A percentile compares a stretch with the other conserved stretches of the same genome.
phyloP scores from a whole-genome alignment of 2,113 vertebrate genomes.

The Platysteira castanea region DNA sequence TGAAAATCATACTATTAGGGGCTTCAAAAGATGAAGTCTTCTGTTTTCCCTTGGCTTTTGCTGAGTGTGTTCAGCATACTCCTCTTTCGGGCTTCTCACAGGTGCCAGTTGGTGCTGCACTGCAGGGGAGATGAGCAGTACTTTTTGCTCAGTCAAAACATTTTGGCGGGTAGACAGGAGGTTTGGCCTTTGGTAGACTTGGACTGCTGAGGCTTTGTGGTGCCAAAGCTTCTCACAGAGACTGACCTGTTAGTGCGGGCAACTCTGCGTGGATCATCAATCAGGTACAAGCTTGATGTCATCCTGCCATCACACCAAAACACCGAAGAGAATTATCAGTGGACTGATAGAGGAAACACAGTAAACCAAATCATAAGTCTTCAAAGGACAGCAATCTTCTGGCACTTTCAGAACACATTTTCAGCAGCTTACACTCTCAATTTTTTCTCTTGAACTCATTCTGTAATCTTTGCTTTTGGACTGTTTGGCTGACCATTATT shows the following conservation, averaged over 20 bases:
- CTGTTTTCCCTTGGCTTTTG: neutral
- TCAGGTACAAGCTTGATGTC: neutral
- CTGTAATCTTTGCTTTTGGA: neutral
- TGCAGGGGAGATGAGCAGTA: neutral
- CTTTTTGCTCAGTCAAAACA: neutral
- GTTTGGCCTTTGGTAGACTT: neutral
- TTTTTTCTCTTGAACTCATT: neutral
- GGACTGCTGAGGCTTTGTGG: neutral
- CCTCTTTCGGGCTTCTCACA: neutral
- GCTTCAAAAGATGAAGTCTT: neutral
- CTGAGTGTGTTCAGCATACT: neutral
- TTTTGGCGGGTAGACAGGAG: neutral
- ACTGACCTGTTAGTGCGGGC: neutral
- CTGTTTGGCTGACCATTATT: neutral
- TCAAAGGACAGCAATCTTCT: neutral
- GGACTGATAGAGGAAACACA: neutral
- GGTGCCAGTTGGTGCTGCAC: neutral
- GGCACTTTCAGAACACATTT: neutral
- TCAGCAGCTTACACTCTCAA: neutral
- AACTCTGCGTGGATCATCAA: accelerated
- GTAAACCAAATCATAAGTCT: neutral
- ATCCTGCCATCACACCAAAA: neutral
- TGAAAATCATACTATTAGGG: neutral
- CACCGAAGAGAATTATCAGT: neutral
- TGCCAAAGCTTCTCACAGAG: neutral